phyloP scores from a whole-genome alignment of 2,888 invertebrate species.

The Drosophila niveifrons region DNA sequence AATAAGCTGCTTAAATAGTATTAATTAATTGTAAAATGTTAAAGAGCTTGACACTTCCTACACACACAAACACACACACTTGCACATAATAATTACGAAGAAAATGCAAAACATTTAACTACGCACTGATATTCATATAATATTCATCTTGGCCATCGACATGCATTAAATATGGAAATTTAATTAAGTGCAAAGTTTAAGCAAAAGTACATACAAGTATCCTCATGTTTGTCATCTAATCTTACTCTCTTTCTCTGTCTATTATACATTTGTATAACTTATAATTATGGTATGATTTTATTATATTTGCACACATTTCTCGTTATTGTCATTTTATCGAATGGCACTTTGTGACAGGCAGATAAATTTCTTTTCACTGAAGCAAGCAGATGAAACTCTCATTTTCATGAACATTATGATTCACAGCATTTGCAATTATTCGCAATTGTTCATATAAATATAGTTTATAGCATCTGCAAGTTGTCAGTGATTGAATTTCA shows the following conservation, averaged over 20 bases:
- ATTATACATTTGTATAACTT: neutral
- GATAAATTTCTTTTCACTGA: slow-evolving; percentile 13
- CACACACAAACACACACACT: slow-evolving; percentile 11
- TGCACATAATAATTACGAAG: slow-evolving; percentile 5
- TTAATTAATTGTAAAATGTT: slow-evolving; percentile 43
- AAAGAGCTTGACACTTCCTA: slow-evolving; percentile 33
- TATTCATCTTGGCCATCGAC: slow-evolving; percentile 16
- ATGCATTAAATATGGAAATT: slow-evolving; percentile 9
- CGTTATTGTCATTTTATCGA: neutral
- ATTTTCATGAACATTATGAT: slow-evolving; percentile 55
- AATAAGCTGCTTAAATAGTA: slow-evolving; percentile 15
- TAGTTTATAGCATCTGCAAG: slow-evolving; percentile 5
- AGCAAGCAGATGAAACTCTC: slow-evolving; percentile 40
- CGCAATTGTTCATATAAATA: slow-evolving; percentile 6
- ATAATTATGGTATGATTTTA: neutral
- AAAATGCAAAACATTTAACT: slow-evolving; percentile 1
- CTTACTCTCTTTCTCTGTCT: neutral
- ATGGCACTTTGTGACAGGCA: slow-evolving; percentile 23
- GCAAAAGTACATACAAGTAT: neutral
- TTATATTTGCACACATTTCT: slow-evolving; percentile 11
- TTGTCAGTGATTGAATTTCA: slow-evolving; percentile 22
- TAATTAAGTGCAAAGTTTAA: slow-evolving; percentile 5
- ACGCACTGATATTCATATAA: neutral
- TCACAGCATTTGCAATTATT: slow-evolving; percentile 12
- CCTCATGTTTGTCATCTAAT: neutral